A percentile compares a stretch with the other conserved stretches of the same genome.
phyloP scores from a whole-genome alignment of 2,888 invertebrate genomes.

The Luperina nickerlii region DNA sequence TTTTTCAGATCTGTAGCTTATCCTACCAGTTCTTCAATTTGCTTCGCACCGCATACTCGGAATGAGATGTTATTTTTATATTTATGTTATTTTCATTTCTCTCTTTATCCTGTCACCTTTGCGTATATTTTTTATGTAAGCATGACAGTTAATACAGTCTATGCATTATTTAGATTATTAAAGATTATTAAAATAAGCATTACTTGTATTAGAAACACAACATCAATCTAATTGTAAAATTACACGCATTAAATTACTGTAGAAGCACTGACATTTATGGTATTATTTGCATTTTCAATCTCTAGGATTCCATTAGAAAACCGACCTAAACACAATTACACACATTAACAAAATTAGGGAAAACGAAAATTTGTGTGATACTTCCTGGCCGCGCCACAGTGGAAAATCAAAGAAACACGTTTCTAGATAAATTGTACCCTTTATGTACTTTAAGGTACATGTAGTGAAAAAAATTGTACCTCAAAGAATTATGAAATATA shows the following conservation, averaged over 20 bases:
- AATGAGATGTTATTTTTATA: constrained; percentile 36
- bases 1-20: constrained; percentile 84
- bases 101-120: neutral
- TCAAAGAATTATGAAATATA: no score
- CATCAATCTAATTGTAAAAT: neutral
- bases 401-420: no score
- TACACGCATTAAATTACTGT: neutral
- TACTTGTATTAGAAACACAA: neutral
- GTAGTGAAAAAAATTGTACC: no score
- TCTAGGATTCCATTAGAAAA: neutral
- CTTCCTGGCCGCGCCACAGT: no score
- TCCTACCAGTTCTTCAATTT: constrained; percentile 85
- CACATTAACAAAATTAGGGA: neutral
- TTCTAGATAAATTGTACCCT: no score
- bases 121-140: neutral
- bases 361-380: neutral
- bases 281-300: neutral
- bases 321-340: neutral
- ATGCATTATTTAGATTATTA: no score
- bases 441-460: no score
- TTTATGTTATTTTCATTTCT: neutral
- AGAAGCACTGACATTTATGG: neutral
- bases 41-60: constrained; percentile 77
- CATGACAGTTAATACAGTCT: neutral
- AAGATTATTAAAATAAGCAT: neutral